These are phyloP conservation scores for Tribolium castaneum DNA, from an alignment of 1,140 invertebrate genomes.

Conservation along the genomic window DNA sequence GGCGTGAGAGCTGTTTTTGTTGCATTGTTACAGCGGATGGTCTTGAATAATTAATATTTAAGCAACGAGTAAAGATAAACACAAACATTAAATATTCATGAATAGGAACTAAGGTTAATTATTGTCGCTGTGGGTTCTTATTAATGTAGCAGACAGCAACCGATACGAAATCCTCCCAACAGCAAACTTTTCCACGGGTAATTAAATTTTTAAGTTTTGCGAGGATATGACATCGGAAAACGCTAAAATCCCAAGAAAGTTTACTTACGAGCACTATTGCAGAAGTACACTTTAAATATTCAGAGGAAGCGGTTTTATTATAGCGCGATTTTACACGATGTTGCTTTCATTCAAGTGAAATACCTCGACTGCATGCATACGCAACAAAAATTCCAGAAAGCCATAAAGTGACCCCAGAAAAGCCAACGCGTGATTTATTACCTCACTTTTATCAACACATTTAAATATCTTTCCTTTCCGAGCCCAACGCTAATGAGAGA, in stretches of 20 bases:
- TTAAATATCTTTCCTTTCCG: no score
- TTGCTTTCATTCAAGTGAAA: background rate
- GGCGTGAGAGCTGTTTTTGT: background rate
- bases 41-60: conserved; percentile 40
- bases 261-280: conserved; percentile 9
- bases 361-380: background rate
- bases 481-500: no score
- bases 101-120: conserved; percentile 34
- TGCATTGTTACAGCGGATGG: conserved; percentile 2
- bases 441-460: no score
- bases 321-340: conserved; percentile 18
- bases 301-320: background rate
- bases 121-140: conserved; percentile 11
- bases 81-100: conserved; percentile 32
- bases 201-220: conserved; percentile 13
- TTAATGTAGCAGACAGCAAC: background rate
- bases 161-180: conserved; percentile 2
- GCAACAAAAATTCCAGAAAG: background rate
- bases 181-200: conserved; percentile 9
- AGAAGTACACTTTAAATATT: background rate
- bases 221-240: conserved; percentile 19
- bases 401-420: background rate
- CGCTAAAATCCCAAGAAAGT: background rate
- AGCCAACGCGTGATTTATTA: no score
- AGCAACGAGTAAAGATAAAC: conserved; percentile 35